Base-by-base conservation (phyloP, 2,797 vertebrate species). In the Manis crassicaudata region DNA sequence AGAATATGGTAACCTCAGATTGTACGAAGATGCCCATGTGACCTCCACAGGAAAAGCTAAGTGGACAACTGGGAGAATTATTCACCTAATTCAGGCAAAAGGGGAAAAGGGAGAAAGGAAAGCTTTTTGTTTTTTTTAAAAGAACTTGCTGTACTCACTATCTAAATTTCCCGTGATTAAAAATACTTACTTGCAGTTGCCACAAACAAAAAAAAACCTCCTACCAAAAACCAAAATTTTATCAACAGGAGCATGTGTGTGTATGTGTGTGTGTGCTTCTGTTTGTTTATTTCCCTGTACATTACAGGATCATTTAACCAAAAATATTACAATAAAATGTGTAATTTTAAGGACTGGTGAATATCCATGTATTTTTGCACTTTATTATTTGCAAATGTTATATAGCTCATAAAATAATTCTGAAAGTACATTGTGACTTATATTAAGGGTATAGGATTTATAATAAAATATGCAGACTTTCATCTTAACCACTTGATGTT, bases 81-180 rank as follows among this genome's bases (percentile, higher is more conserved):
- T 29, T 86, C n/a, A 80, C 35, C 75, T 80, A 87, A 94, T 88
- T 17, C 54, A 95, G 88, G 75, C 9, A 63, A 90, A 96, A 88
- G 80, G 65, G 62, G 9, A 65, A 92, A 87, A 81, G 35, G 20
- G 1, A 54, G 88, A 84, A 75, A 67, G 50, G 50, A 60, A 75
- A 79, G 67, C 25, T 29, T 43, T 32, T 40, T 65, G 58, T 77
- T 50, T 75, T 58, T 56, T 65, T 91, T 63, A 9, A 86, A 94
- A 50, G 75, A 94, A 88, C 7, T 77, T 90, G 13, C 83, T 87
- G 83, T 91, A 37, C 43, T 95, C 46, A 85, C 25, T 88, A 25
- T 95, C 68, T 93, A 68, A 77, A 60, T 82, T 93, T 94, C 68
- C 43, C 82, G 43, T 92, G 46, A 73, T 82, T 77, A 60, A 84